Evolutionary conservation across 2,888 invertebrate genomes (phyloP).

Genomic region (Unio pictorum): DNA sequence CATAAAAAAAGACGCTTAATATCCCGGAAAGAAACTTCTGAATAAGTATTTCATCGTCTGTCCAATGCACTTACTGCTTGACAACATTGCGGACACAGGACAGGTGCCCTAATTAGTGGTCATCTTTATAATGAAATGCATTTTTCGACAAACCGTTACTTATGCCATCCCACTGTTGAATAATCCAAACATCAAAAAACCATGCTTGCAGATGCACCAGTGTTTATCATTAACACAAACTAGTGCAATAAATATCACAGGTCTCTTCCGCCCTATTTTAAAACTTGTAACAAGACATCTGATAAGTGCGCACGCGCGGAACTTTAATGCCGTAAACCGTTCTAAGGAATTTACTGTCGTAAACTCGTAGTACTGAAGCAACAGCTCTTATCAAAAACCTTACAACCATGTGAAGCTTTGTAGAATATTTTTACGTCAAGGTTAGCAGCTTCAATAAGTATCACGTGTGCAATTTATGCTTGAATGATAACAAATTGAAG

Average conservation of each 20-base stretch:
- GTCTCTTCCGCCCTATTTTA: conserved; percentile 51
- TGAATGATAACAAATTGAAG: too few relatives aligned
- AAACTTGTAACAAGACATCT: conserved; percentile 45
- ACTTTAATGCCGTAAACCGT: conserved; percentile 13
- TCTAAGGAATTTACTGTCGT: conserved; percentile 1
- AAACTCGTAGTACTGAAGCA: too few relatives aligned
- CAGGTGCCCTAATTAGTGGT: conserved; percentile 6
- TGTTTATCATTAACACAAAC: too few relatives aligned
- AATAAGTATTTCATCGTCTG: not conserved
- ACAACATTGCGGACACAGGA: conserved; percentile 5
- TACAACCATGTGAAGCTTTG: too few relatives aligned
- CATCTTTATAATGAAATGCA: not conserved
- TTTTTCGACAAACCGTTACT: not conserved
- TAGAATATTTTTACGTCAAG: too few relatives aligned
- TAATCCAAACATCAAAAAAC: conserved; percentile 4
- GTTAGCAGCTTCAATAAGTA: too few relatives aligned
- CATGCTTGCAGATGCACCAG: not conserved
- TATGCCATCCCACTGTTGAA: not conserved
- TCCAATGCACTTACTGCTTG: conserved; percentile 4
- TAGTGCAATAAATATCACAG: too few relatives aligned
- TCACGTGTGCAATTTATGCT: too few relatives aligned
- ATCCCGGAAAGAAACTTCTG: not conserved
- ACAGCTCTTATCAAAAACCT: too few relatives aligned
- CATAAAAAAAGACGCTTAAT: conserved; percentile 2
- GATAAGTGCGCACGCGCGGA: conserved; percentile 42